phyloP scores from a whole-genome alignment of 1,140 invertebrate genomes.

The Brachionus paranguensis region DNA sequence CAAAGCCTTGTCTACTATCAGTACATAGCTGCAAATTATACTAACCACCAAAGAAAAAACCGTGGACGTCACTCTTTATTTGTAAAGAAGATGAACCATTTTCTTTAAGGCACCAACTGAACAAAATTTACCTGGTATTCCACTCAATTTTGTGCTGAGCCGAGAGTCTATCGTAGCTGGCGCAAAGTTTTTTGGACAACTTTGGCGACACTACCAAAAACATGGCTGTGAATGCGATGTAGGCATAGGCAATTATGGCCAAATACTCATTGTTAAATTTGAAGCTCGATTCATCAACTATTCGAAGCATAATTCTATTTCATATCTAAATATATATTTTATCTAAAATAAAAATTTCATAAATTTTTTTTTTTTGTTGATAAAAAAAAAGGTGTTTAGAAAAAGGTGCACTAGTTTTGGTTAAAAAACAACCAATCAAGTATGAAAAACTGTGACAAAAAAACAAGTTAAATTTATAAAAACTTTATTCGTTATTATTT shows the following conservation, averaged over 20 bases:
- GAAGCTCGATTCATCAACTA: conserved; percentile 11
- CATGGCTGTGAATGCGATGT: background rate
- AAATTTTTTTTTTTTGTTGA: background rate
- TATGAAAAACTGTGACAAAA: background rate
- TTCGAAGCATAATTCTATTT: conserved; percentile 18
- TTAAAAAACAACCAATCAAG: background rate
- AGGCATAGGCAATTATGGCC: background rate
- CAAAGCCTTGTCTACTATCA: conserved; percentile 47
- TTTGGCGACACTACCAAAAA: conserved; percentile 1
- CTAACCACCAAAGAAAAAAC: conserved; percentile 48
- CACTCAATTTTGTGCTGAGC: conserved; percentile 19
- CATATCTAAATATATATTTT: background rate
- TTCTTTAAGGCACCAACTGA: background rate
- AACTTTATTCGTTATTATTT: background rate
- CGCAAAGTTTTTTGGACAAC: background rate
- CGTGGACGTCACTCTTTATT: conserved; percentile 44
- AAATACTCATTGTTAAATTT: conserved; percentile 31
- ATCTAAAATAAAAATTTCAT: conserved; percentile 1
- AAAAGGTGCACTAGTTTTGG: background rate
- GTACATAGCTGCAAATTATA: conserved; percentile 47
- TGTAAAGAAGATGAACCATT: background rate
- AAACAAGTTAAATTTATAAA: background rate
- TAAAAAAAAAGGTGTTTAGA: background rate
- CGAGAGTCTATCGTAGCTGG: background rate
- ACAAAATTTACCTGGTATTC: conserved; percentile 42